These are phyloP conservation scores for Formica aserva DNA, from an alignment of 2,888 invertebrate genomes.

Conservation along the genomic window DNA sequence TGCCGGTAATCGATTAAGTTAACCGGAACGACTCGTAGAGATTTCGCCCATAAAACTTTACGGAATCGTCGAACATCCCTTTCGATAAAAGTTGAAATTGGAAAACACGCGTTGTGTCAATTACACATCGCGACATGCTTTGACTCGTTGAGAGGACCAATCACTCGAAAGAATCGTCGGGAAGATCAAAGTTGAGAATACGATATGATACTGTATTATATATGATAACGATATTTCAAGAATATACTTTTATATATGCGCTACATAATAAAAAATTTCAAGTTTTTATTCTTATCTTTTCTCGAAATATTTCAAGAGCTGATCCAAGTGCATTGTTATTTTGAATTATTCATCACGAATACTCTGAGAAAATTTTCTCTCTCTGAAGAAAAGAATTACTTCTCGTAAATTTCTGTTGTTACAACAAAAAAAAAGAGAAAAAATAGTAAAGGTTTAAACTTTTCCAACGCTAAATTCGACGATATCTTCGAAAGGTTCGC, in stretches of 20 bases:
- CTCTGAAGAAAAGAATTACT: neutral
- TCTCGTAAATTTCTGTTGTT: conserved; percentile 22
- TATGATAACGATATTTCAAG: neutral
- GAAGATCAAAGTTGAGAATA: neutral
- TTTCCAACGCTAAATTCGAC: conserved; percentile 55
- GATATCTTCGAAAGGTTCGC: conserved; percentile 39
- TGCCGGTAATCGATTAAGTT: conserved; percentile 45
- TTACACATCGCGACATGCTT: neutral
- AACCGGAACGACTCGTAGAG: conserved; percentile 18
- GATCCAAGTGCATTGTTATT: neutral
- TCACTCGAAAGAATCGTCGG: neutral
- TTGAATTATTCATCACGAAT: conserved; percentile 15
- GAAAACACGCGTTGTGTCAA: neutral
- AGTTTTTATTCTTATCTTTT: conserved; percentile 7
- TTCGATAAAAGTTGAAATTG: neutral
- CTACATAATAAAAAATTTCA: neutral
- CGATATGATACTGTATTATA: neutral
- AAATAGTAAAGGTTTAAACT: neutral
- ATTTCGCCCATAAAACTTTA: neutral
- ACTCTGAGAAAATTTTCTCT: neutral
- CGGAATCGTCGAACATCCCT: neutral
- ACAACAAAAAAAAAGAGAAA: too few species aligned
- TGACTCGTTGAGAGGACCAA: neutral
- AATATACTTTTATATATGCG: neutral
- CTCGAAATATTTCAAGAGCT: conserved; percentile 4